Percentiles rank a stretch among this genome's conserved stretches.
Conservation (phyloP, 2,888 invertebrate species). For the Chymomyza amoena region DNA sequence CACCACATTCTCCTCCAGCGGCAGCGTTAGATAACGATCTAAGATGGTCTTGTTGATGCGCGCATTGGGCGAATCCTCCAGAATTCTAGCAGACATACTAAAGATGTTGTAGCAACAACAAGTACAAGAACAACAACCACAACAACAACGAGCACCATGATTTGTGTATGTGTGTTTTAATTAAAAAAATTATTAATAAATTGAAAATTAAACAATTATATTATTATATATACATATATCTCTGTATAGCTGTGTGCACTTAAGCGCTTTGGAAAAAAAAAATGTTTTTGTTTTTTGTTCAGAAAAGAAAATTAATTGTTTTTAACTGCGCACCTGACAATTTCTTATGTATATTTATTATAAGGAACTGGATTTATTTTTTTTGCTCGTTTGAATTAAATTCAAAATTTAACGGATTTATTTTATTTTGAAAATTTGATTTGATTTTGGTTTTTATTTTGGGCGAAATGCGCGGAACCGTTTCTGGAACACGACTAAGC, state of each 20-base stretch:
- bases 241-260: neutral
- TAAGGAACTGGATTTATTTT: neutral
- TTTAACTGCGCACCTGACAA: conserved; percentile 6
- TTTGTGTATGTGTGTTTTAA: conserved; percentile 1
- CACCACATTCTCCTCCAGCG: conserved; percentile 87
- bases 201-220: conserved; percentile 14
- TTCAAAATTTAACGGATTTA: neutral
- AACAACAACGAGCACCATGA: neutral
- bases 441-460: conserved; percentile 5
- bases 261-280: neutral
- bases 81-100: conserved; percentile 78
- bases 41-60: conserved; percentile 87
- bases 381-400: neutral
- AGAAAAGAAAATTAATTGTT: conserved; percentile 4
- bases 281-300: conserved; percentile 6
- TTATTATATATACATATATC: neutral
- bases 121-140: conserved; percentile 9
- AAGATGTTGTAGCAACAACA: neutral
- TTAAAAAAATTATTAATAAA: conserved; percentile 20
- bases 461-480: conserved; percentile 68
- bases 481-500: conserved; percentile 78
- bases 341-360: neutral
- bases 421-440: conserved; percentile 18
- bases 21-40: conserved; percentile 87
- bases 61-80: conserved; percentile 90